phyloP scores from a whole-genome alignment of 1,140 invertebrate species.

The Drosophila teissieri region DNA sequence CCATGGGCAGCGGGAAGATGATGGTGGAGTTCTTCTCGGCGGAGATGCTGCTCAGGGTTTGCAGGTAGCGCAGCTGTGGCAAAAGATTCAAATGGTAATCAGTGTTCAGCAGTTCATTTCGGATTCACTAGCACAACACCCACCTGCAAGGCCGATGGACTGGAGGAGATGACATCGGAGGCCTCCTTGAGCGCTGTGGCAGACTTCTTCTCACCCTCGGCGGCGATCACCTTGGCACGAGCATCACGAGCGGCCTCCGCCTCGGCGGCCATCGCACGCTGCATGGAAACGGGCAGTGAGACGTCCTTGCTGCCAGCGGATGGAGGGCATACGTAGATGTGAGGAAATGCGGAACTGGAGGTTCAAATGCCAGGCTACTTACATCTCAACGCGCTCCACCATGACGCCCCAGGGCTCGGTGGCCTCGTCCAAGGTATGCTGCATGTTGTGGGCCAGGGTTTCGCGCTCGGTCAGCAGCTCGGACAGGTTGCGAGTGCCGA shows the following conservation, averaged over 20 bases:
- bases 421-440: constrained; percentile 87
- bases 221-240: constrained; percentile 91
- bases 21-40: constrained; percentile 97
- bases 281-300: constrained; percentile 91
- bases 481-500: constrained; percentile 96
- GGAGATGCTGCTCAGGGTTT: constrained; percentile 94
- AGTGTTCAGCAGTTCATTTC: background rate
- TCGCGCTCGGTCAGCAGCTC: constrained; percentile 90
- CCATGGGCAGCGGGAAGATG: constrained; percentile 95
- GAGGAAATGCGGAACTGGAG: background rate
- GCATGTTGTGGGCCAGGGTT: constrained; percentile 88
- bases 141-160: constrained; percentile 90
- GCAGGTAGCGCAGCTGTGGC: constrained; percentile 52
- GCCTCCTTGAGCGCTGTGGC: constrained; percentile 94
- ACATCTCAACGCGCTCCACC: constrained; percentile 98
- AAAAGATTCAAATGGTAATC: background rate
- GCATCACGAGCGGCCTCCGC: constrained; percentile 91
- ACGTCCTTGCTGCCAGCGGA: constrained; percentile 91
- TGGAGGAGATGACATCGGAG: constrained; percentile 94
- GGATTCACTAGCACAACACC: background rate
- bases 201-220: constrained; percentile 94
- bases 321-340: too few relatives aligned
- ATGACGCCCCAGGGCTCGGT: constrained; percentile 99
- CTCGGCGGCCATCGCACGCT: constrained; percentile 94
- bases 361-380: constrained; percentile 79